Base-by-base conservation (phyloP, 2,888 invertebrate species). In the Blastobasis adustella region DNA sequence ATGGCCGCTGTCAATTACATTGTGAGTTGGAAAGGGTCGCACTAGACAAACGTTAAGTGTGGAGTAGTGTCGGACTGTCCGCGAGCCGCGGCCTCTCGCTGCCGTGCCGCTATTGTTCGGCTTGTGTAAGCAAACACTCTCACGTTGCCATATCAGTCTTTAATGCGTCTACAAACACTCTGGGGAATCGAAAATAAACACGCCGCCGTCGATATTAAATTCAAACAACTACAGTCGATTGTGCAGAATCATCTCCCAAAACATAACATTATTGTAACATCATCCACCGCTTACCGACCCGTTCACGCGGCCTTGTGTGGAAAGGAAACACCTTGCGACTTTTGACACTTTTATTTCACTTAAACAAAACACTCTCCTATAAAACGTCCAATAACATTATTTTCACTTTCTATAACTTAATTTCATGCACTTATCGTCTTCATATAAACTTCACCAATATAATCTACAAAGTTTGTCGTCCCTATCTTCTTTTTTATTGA, bases 81-180 rank as follows among this genome's bases (percentile, higher is more conserved):
- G 23, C 59, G 60, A 64, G 59, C 64, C 60, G 66, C 56, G 65
- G 63, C 53, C 59, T 60, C 53, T 53, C 62, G 65, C 59, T 63
- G 67, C 70, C 61, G 58, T 66, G 65, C 67, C 59, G 52, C 76
- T 74, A 82, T 82, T 85, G 82, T 82, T 72, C 71, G 67, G 49
- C 54, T 65, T 69, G 67, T 76, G 69, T 78, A 70, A 72, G 73
- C 73, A 79, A 79, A 80, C 79, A 79, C 74, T 73, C 78, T 75
- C 79, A 78, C 78, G 79, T 83, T 79, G 77, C 65, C 74, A 78
- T 79, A 82, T 80, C 79, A 71, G 67, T 73, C 72, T 67, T 67
- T 73, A 77, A 76, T 73, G 68, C 72, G 71, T 78, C 61, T 63
- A 71, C 76, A 79, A 79, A 82, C 79, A 80, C 71, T 69, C 59